Evolutionary conservation across 2,797 vertebrate genomes (phyloP).

Genomic region (Apodemus agrarius): DNA sequence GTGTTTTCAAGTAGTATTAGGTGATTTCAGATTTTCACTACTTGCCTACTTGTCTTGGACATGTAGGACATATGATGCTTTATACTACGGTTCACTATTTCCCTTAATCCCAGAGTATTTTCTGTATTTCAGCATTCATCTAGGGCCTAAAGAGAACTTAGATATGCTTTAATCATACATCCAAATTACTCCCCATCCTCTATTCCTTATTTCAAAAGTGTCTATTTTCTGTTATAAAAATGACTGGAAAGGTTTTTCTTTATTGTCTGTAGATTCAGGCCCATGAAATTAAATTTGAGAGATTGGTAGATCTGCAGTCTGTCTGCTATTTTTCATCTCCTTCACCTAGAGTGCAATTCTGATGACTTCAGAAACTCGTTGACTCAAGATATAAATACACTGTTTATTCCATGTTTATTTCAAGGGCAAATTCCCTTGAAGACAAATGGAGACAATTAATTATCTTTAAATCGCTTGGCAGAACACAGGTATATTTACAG

Average conservation of each 20-base stretch:
- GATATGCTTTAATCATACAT: slow-evolving; percentile 10
- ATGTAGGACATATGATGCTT: neutral
- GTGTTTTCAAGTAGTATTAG: slow-evolving; percentile 27
- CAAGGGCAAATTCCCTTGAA: slow-evolving; percentile 61
- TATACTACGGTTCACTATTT: slow-evolving; percentile 16
- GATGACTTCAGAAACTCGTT: slow-evolving; percentile 62
- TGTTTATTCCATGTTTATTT: slow-evolving; percentile 51
- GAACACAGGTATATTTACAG: slow-evolving; percentile 35
- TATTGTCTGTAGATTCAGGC: slow-evolving; percentile 67
- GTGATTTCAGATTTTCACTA: slow-evolving; percentile 8
- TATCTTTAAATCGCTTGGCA: slow-evolving; percentile 60
- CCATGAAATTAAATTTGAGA: slow-evolving; percentile 72
- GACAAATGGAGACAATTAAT: slow-evolving; percentile 69
- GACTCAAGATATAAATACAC: slow-evolving; percentile 47
- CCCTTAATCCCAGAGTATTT: slow-evolving; percentile 14
- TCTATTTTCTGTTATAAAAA: slow-evolving; percentile 68
- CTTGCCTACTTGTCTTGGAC: neutral
- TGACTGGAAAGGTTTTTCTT: slow-evolving; percentile 68
- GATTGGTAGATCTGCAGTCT: slow-evolving; percentile 27
- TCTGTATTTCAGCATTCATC: slow-evolving; percentile 61
- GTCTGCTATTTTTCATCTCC: slow-evolving; percentile 47
- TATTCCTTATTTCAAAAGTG: slow-evolving; percentile 53
- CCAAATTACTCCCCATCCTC: neutral
- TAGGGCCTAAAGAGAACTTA: slow-evolving; percentile 18
- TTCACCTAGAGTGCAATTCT: slow-evolving; percentile 50